These are phyloP conservation scores for Andrena cerasifolii DNA, from an alignment of 1,140 invertebrate species.

Conservation along the genomic window DNA sequence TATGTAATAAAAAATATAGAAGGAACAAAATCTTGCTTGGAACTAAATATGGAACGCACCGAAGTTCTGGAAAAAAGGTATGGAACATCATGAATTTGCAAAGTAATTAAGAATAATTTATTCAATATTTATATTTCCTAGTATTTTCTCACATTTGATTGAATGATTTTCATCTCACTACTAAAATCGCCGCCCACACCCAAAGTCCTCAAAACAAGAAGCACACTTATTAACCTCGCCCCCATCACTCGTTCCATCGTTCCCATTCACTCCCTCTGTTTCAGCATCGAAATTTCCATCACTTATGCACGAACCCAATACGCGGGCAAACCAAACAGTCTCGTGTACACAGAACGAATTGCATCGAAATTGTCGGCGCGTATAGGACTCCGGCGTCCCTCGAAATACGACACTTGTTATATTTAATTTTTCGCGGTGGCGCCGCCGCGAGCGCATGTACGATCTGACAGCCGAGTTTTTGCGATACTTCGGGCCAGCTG, in stretches of 20 bases:
- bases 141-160: no score
- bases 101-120: no score
- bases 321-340: conserved; percentile 18
- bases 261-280: not conserved
- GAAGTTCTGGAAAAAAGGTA: no score
- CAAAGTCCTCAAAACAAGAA: not conserved
- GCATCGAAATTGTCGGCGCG: conserved; percentile 5
- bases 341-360: conserved; percentile 17
- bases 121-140: no score
- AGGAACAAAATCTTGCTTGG: no score
- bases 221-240: not conserved
- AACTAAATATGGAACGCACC: no score
- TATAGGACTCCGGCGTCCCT: not conserved
- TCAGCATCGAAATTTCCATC: conserved; percentile 12
- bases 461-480: not conserved
- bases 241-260: not conserved
- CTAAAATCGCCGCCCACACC: not conserved
- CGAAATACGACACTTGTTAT: conserved; percentile 21
- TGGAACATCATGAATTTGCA: no score
- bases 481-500: not conserved
- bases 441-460: not conserved
- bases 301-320: conserved; percentile 22
- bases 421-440: conserved; percentile 24
- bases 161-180: no score
- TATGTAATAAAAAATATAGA: no score